Percentiles rank a stretch among this genome's conserved stretches.
phyloP scores from a whole-genome alignment of 2,888 invertebrate species.

The Morpho helenor region DNA sequence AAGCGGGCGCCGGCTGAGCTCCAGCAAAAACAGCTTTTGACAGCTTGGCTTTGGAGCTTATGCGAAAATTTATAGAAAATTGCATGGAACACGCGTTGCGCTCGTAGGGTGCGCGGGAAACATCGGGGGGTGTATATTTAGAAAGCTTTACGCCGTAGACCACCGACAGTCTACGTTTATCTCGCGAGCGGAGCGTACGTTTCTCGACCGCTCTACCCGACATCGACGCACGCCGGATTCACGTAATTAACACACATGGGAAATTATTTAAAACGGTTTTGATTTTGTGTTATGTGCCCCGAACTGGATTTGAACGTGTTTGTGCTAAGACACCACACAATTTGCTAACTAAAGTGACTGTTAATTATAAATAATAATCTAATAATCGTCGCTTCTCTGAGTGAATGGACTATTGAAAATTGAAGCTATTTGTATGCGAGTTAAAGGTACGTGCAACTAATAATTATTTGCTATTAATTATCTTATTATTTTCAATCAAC shows the following conservation, averaged over 20 bases:
- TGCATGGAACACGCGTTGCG: conserved; percentile 71
- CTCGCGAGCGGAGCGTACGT: conserved; percentile 54
- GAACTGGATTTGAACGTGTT: conserved; percentile 59
- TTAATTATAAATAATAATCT: conserved; percentile 30
- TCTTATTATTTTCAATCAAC: conserved; percentile 8
- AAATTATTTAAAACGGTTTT: conserved; percentile 47
- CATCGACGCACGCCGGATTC: conserved; percentile 46
- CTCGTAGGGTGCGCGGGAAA: conserved; percentile 63
- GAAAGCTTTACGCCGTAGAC: conserved; percentile 56
- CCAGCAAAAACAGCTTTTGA: conserved; percentile 72
- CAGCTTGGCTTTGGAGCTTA: conserved; percentile 71
- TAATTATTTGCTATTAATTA: conserved; percentile 27
- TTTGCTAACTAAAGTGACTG: conserved; percentile 35
- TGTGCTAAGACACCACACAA: conserved; percentile 45
- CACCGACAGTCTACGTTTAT: conserved; percentile 59
- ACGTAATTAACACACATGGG: conserved; percentile 60
- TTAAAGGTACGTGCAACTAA: conserved; percentile 51
- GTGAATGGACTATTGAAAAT: conserved; percentile 50
- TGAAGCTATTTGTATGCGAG: conserved; percentile 37
- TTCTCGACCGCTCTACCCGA: conserved; percentile 37
- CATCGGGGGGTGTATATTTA: conserved; percentile 73
- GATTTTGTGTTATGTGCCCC: conserved; percentile 53
- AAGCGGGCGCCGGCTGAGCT: conserved; percentile 47
- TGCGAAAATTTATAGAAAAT: conserved; percentile 77
- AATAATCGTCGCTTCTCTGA: conserved; percentile 30